Conservation (phyloP, 1,140 invertebrate genomes). For the Linepithema humile region DNA sequence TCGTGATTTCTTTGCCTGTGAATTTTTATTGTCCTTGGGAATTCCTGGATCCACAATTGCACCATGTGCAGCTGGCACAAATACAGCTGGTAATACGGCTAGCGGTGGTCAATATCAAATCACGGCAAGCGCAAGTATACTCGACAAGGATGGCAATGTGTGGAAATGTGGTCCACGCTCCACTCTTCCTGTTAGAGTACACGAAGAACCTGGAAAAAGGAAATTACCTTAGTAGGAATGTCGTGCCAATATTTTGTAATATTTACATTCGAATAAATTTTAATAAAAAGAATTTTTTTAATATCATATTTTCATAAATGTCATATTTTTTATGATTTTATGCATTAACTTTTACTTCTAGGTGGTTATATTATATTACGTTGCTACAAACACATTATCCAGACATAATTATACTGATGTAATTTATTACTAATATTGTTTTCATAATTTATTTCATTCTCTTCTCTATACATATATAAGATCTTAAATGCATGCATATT, state of each 20-base stretch:
- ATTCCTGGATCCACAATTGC: constrained; percentile 47
- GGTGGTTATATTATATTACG: not conserved
- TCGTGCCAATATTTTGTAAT: not conserved
- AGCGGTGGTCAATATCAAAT: constrained; percentile 86
- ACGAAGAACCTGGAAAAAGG: constrained; percentile 86
- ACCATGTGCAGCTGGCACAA: constrained; percentile 23
- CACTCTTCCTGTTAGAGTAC: constrained; percentile 88
- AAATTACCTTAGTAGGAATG: constrained; percentile 72
- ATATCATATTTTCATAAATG: not conserved
- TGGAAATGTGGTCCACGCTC: constrained; percentile 92
- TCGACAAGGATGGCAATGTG: constrained; percentile 89
- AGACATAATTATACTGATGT: not conserved
- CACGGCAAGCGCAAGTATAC: constrained; percentile 88
- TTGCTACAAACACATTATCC: not conserved
- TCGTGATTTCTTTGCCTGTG: constrained; percentile 92
- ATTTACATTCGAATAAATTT: constrained; percentile 15
- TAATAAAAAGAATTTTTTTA: not conserved
- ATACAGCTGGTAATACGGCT: constrained; percentile 3
- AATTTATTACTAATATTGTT: not conserved
- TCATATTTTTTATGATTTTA: not conserved
- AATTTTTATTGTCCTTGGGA: constrained; percentile 88
- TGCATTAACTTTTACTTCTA: not conserved
- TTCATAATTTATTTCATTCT: not conserved
- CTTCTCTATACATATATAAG: too few species aligned
- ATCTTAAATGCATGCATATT: too few species aligned